Base-by-base conservation (phyloP, 2,113 vertebrate genomes). In the Serilophus lunatus region DNA sequence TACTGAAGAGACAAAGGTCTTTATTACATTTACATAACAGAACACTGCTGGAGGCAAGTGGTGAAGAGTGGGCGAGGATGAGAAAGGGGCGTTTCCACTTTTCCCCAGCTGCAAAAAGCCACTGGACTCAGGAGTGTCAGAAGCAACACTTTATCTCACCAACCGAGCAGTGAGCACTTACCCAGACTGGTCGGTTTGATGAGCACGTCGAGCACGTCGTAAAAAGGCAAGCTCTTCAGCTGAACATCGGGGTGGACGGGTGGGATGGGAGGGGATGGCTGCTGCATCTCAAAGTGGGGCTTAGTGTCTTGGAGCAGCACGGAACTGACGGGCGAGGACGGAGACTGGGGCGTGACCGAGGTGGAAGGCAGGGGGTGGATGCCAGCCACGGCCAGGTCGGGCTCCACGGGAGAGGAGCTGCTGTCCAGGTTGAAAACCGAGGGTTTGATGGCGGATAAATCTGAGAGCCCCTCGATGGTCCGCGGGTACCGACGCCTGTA, bases 151-250 rank as follows among this genome's bases (percentile, higher is more conserved):
- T n/a, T n/a, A 28, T 14, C 68, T 31, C 10, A 53, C 0, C 1
- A 82, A 40, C n/a, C 49, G 60, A 69, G 35, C 22, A 64, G 28
- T 64, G 47, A 84, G 90, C 44, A 94, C 98, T 98, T 96, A 99
- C 99, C 99, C 91, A 99, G 97, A 96, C 99, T 99, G 2, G 99
- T 99, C 53, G 99, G 99, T 82, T 99, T 99, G 95, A 99, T 99
- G 33, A 99, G 98, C 91, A 99, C 98, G 33, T 99, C 99, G 61
- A 99, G 98, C 47, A 99, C 98, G 47, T 99, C 99, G 1, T 99
- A 99, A 96, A 99, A 99, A 10, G 99, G 99, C 11, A 99, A 97
- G 60, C 98, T 98, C 90, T 99, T 99, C 98, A 99, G 98, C 76
- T 99, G 99, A 84, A 99, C 99, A 36, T 99, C 99, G 0, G 99